Base-by-base conservation (phyloP, 2,888 invertebrate genomes). In the Ametastegia equiseti region DNA sequence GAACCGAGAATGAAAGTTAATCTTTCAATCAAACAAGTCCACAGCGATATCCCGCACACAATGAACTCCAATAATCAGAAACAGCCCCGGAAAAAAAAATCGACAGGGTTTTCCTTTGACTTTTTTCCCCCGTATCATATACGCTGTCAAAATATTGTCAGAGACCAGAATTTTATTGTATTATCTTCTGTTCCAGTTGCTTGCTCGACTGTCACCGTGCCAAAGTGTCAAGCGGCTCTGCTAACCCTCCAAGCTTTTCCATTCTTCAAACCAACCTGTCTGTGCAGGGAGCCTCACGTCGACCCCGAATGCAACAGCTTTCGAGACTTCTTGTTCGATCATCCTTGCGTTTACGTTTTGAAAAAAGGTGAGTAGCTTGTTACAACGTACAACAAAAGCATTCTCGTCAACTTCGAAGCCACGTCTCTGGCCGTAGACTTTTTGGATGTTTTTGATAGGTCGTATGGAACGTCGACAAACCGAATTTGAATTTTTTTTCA, bases 221-320 rank as follows among this genome's bases (percentile, higher is more conserved):
- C 97, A 87, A 97, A 97, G 93, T 98, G 98, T 93, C 97, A 97
- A 93, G 97, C 97, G 80, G 97, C 97, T 47, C 94, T 98, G 89
- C 94, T 96, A 88, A 97, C 97, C 81, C 93, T 98, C 89, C 97
- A 97, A 93, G 97, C 97, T 83, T 97, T 97, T 92, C 96, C 97
- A 90, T 97, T 97, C 95, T 98, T 98, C 94, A 96, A 96, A 91
- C 97, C 97, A 88, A 97, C 97, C 87, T 98, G 98, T 92, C 95
- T 98, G 90, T 98, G 98, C 93, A 95, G 96, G 87, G 97, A 97
- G 90, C 97, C 97, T 60, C 96, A 96, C 92, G 95, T 97, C 90
- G 98, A 98, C 92, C 97, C 97, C 84, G 97, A 97, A 90, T 98
- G 97, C 93, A 97, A 97, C 94, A 96, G 96, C 90, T 97, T 98